Percentiles rank a stretch among this genome's conserved stretches.
Conservation (phyloP, 2,888 invertebrate genomes). For the Deroplatys truncata region DNA sequence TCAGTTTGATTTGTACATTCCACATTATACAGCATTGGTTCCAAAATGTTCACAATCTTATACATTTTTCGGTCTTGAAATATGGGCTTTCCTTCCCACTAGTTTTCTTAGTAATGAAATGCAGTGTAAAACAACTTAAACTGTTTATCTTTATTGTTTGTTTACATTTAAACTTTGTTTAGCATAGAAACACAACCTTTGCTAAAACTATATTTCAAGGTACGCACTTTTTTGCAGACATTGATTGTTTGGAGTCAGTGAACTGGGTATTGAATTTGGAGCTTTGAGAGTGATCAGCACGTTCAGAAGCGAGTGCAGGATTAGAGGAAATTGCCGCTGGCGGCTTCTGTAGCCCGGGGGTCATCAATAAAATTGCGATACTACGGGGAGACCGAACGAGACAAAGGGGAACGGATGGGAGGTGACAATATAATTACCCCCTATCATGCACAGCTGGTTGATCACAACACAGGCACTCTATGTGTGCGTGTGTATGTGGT, state of each 20-base stretch:
- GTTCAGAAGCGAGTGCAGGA: not conserved
- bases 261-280: not conserved
- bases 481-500: too few species aligned
- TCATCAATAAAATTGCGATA: constrained; percentile 9
- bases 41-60: too few species aligned
- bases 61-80: too few species aligned
- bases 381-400: not conserved
- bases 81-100: too few species aligned
- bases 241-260: not conserved
- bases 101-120: too few species aligned
- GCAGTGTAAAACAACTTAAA: too few species aligned
- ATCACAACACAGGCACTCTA: constrained; percentile 1
- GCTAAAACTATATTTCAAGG: not conserved
- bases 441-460: constrained; percentile 19
- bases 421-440: constrained; percentile 25
- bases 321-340: constrained; percentile 7
- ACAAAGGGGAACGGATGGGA: constrained; percentile 13
- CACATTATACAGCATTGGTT: too few species aligned
- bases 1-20: too few species aligned
- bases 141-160: too few species aligned
- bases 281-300: not conserved
- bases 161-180: too few species aligned
- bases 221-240: not conserved
- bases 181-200: too few species aligned
- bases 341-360: constrained; percentile 1